Conservation (phyloP, 2,888 invertebrate genomes). For the Gnatocerus cornutus region DNA sequence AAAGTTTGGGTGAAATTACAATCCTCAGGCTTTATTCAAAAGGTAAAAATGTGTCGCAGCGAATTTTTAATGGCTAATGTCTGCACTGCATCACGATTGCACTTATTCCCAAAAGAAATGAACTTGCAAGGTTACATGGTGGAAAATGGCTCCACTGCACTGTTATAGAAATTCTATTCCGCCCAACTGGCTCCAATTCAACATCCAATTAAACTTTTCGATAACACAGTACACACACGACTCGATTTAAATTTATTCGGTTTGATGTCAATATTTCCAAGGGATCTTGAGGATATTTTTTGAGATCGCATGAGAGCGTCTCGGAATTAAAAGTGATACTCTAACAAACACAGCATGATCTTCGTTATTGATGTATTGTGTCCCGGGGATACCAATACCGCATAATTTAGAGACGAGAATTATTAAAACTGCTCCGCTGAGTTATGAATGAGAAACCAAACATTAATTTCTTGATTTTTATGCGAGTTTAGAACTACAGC, state of each 20-base stretch:
- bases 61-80: constrained; percentile 19
- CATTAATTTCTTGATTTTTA: too few relatives aligned
- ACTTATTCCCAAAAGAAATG: constrained; percentile 27
- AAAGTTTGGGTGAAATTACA: too few relatives aligned
- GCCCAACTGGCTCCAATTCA: constrained; percentile 11
- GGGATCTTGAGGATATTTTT: background rate
- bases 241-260: background rate
- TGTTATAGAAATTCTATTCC: constrained; percentile 22
- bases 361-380: constrained; percentile 40
- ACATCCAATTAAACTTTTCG: constrained; percentile 1
- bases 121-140: constrained; percentile 19
- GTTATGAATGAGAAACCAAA: too few relatives aligned
- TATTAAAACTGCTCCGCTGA: constrained; percentile 22
- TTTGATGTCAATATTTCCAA: background rate
- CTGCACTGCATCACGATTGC: constrained; percentile 16
- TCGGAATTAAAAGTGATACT: constrained; percentile 26
- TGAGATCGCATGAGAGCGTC: constrained; percentile 35
- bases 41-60: constrained; percentile 17
- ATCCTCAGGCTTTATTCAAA: background rate
- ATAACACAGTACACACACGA: background rate
- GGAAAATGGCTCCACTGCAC: background rate
- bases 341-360: constrained; percentile 29
- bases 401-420: constrained; percentile 19
- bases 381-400: constrained; percentile 32
- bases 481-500: background rate